These are phyloP conservation scores for sheep (Ovis aries) DNA, from an alignment of 2,113 vertebrate genomes.

Conservation along the genomic window ARS-UI_Ramb_v3.0 NC_056076.1:54458001-54458500, in stretches of 20 bases:
- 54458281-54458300: background rate
- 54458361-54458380: background rate
- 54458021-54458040: background rate
- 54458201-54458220: background rate
- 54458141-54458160: background rate
- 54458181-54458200: background rate
- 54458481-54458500: background rate
- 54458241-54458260: background rate
- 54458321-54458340: rapidly evolving
- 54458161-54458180: background rate
- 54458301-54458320: background rate
- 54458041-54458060: background rate
- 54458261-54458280: background rate
- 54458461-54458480: background rate
- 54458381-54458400: background rate
- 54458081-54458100: background rate
- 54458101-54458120: background rate
- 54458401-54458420: background rate
- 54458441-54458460: background rate
- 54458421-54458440: background rate
- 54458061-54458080: background rate
- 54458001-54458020: background rate
- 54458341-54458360: background rate
- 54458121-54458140: background rate
- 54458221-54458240: background rate